Conservation (phyloP, 2,888 invertebrate genomes). For the Hirtodrosophila cameraria region DNA sequence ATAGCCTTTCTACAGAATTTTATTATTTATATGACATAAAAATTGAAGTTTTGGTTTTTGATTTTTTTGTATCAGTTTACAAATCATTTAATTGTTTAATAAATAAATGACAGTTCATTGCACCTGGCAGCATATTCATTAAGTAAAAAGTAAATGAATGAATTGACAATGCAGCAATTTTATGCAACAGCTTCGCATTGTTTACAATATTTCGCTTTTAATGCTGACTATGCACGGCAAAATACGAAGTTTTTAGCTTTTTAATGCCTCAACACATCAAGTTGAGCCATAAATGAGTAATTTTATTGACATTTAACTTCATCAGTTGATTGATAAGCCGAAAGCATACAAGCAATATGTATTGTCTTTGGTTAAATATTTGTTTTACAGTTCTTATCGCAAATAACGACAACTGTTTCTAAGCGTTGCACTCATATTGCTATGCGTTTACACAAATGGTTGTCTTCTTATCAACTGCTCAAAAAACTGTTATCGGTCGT, state of each 20-base stretch:
- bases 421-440: slow-evolving; percentile 7
- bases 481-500: slow-evolving; percentile 61
- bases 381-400: slow-evolving; percentile 35
- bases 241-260: too few species aligned
- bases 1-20: too few species aligned
- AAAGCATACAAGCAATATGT: slow-evolving; percentile 1
- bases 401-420: slow-evolving; percentile 9
- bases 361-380: neutral
- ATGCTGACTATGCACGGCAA: slow-evolving; percentile 39
- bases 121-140: slow-evolving; percentile 37
- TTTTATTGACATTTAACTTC: slow-evolving; percentile 7
- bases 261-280: too few species aligned
- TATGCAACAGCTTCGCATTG: neutral
- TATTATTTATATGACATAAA: too few species aligned
- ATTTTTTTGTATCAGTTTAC: too few species aligned
- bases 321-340: slow-evolving; percentile 17
- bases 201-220: neutral
- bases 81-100: neutral
- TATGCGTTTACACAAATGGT: neutral
- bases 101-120: slow-evolving; percentile 27
- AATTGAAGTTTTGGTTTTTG: too few species aligned
- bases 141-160: slow-evolving; percentile 45
- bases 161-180: slow-evolving; percentile 44
- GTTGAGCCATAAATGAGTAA: neutral
- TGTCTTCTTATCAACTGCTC: slow-evolving; percentile 50